A percentile compares a stretch with the other conserved stretches of the same genome.
phyloP scores from a whole-genome alignment of 1,140 invertebrate genomes.

The Colletes gigas region DNA sequence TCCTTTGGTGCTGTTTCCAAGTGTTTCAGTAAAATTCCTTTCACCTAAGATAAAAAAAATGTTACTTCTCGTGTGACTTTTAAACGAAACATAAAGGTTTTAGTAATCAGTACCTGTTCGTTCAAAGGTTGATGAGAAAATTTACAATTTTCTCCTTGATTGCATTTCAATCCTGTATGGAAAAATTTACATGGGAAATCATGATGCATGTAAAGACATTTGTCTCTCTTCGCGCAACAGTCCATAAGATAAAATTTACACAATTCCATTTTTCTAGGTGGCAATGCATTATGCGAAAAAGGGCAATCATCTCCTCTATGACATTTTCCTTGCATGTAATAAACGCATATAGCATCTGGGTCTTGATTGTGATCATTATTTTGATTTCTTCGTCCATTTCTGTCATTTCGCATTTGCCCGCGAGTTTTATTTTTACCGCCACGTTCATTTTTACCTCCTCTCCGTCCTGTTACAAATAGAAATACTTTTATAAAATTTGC shows the following conservation, averaged over 20 bases:
- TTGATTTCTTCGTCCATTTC: slow-evolving; percentile 72
- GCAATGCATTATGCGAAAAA: slow-evolving; percentile 92
- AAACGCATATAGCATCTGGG: slow-evolving; percentile 87
- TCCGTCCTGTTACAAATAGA: slow-evolving; percentile 59
- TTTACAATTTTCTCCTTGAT: slow-evolving; percentile 91
- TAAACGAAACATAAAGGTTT: slow-evolving; percentile 83
- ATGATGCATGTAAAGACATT: slow-evolving; percentile 97
- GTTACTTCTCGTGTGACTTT: neutral
- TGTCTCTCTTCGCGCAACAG: slow-evolving; percentile 96
- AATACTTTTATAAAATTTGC: neutral
- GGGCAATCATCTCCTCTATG: slow-evolving; percentile 89
- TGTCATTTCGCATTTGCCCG: slow-evolving; percentile 72
- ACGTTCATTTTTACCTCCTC: slow-evolving; percentile 76
- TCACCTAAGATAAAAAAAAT: slow-evolving; percentile 67
- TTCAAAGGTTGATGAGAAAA: slow-evolving; percentile 95
- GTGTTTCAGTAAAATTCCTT: slow-evolving; percentile 85
- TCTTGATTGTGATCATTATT: slow-evolving; percentile 83
- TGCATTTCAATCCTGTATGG: slow-evolving; percentile 94
- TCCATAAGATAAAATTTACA: slow-evolving; percentile 99
- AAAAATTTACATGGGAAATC: slow-evolving; percentile 99
- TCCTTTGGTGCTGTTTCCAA: slow-evolving; percentile 95
- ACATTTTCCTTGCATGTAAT: slow-evolving; percentile 94
- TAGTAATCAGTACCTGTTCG: slow-evolving; percentile 83
- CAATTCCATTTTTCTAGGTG: slow-evolving; percentile 93
- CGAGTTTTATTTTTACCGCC: slow-evolving; percentile 78